These are phyloP conservation scores for Leptosomus discolor DNA, from an alignment of 2,113 vertebrate genomes.

Conservation along the genomic window DNA sequence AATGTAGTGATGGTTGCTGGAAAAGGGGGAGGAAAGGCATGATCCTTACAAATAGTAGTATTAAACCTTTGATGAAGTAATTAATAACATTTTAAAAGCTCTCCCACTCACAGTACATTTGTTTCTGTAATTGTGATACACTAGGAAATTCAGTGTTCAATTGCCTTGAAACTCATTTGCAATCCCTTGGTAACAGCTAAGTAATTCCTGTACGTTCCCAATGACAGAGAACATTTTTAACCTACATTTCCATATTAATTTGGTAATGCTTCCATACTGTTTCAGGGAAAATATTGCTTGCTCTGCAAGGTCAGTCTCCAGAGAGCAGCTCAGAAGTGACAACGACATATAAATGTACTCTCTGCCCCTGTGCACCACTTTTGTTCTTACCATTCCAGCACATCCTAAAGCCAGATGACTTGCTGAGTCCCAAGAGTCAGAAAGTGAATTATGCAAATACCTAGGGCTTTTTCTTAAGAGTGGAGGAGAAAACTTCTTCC, in stretches of 20 bases:
- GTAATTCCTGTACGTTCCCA: neutral
- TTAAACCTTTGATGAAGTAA: conserved; percentile 5
- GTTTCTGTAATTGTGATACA: conserved; percentile 38
- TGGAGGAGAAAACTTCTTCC: neutral
- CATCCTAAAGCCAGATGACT: neutral
- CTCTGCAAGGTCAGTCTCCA: neutral
- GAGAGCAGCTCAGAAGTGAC: neutral
- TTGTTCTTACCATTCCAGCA: neutral
- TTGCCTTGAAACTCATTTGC: conserved; percentile 26
- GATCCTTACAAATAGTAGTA: neutral
- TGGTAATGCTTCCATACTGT: neutral
- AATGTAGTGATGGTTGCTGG: neutral
- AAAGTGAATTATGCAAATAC: neutral
- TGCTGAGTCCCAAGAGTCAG: neutral
- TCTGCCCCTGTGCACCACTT: neutral
- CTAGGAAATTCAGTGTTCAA: conserved; percentile 14
- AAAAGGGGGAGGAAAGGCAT: neutral
- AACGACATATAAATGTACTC: neutral
- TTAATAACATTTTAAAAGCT: conserved; percentile 27
- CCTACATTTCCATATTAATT: conserved; percentile 37
- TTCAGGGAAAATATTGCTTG: neutral
- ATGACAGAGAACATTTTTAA: conserved; percentile 29
- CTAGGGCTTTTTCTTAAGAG: neutral
- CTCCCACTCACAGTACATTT: conserved; percentile 1
- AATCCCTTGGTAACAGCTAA: conserved; percentile 16